phyloP scores from a whole-genome alignment of 1,140 invertebrate genomes.

The Euborellia annulipes region DNA sequence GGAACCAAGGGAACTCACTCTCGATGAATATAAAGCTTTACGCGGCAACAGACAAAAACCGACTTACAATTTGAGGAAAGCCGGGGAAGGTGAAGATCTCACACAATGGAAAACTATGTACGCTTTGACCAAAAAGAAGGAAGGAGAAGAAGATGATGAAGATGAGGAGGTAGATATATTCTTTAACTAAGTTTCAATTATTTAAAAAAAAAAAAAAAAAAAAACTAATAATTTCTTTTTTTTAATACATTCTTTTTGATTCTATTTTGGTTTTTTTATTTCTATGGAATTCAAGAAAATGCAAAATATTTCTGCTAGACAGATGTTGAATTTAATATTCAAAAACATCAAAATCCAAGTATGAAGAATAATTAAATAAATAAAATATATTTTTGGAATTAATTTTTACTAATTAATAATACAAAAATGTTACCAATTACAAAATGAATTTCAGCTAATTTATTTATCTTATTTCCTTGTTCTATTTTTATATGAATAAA shows the following conservation, averaged over 20 bases:
- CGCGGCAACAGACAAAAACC: constrained; percentile 57
- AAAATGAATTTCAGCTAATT: no score
- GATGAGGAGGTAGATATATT: constrained; percentile 37
- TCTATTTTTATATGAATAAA: no score
- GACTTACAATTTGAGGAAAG: constrained; percentile 76
- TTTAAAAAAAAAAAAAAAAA: background rate
- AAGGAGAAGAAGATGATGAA: constrained; percentile 46
- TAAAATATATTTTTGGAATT: no score
- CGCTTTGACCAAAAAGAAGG: constrained; percentile 63
- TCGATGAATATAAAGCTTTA: constrained; percentile 80
- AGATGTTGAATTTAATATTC: no score
- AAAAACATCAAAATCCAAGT: no score
- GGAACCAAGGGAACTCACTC: constrained; percentile 62
- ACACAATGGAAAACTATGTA: constrained; percentile 88
- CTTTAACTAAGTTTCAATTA: constrained; percentile 4
- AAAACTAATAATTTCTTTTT: no score
- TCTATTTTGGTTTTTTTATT: background rate
- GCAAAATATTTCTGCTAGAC: no score
- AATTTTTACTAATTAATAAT: no score
- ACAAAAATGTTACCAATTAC: no score
- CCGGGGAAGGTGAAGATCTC: constrained; percentile 80
- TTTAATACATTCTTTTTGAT: constrained; percentile 4
- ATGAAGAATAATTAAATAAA: no score
- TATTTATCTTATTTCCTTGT: no score
- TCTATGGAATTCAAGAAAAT: no score